Evolutionary conservation across 64 coral and sea anemone genomes (phyloP).

Genomic region (Montipora efflorescens): DNA sequence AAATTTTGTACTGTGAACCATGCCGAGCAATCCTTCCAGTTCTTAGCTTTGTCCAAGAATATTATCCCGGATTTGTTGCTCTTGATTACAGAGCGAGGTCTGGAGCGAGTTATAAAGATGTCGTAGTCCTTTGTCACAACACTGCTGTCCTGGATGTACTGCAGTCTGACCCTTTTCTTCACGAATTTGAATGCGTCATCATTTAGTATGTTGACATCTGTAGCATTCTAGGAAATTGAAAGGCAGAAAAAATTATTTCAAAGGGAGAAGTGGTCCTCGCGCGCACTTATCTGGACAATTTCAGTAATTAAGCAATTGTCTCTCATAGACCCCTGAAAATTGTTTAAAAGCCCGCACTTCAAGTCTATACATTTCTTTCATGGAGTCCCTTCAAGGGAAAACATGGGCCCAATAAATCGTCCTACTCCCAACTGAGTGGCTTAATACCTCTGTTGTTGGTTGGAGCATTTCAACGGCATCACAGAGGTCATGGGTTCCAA

Average conservation of each 20-base stretch:
- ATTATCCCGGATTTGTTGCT: constrained; percentile 9
- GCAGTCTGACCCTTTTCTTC: background rate
- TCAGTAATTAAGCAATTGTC: no score
- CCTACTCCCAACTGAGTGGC: no score
- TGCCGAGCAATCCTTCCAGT: background rate
- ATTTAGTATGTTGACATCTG: background rate
- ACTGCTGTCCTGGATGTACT: background rate
- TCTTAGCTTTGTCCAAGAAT: background rate
- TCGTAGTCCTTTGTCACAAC: background rate
- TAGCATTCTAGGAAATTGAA: background rate
- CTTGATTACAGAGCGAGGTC: background rate
- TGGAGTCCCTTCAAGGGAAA: no score
- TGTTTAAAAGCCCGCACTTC: no score
- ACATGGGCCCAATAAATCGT: no score
- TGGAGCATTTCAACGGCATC: no score
- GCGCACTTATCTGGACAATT: no score
- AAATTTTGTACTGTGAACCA: background rate
- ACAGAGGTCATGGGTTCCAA: no score
- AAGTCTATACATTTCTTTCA: no score
- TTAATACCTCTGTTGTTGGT: no score
- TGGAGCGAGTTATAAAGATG: background rate
- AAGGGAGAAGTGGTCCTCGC: no score
- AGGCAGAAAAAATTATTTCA: background rate
- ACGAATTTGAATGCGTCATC: background rate
- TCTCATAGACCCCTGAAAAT: no score